Evolutionary conservation across 2,113 vertebrate species (phyloP), one percentile per base, ranked within the genome.

Genomic region (Herpailurus yagouaroundi): DNA sequence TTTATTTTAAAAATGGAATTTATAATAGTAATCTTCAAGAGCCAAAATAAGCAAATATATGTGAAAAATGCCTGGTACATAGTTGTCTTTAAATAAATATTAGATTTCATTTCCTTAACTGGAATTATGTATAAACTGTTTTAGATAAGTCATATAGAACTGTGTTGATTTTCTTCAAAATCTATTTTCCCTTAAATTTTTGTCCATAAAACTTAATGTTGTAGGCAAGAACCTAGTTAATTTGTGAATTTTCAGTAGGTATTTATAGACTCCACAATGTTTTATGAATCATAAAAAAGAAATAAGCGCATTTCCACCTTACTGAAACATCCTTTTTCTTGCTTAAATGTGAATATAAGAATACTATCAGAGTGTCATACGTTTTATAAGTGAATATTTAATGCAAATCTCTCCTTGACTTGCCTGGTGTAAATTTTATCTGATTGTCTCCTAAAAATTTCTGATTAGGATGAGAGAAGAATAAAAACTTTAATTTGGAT

Each of bases 241-340:
- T 68, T 48, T 91, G 29, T 64, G 82, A 94, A 85, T 80, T 19
- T 21, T 38, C 38, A 73, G 21, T 73, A 81, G n/a, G 38, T 21
- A 79, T 57, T 55, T 31, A 15, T 81, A 16, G 41, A 86, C 13
- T 29, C 45, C 9, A 84, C 66, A 80, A 73, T 48, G 36, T 31
- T 85, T 71, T 50, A 68, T 76, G 57, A 81, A 11, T 92, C 48
- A 83, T 95, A 89, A 69, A 91, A 81, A 63, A 55, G 14, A 96
- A 64, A 84, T 25, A 27, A 84, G 19, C n/a, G 7, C 6, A 45
- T 63, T 73, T 48, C 10, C 3, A 77, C 4, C 2, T 2, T 23
- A 60, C 7, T 79, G 14, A 86, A 77, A 10, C 55, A 69, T 8
- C 25, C 50, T 87, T 88, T 57, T 76, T 89, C 19, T 66, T 57